Conservation (phyloP, 2,797 vertebrate genomes). For the Paramormyrops hopkinsi region DNA sequence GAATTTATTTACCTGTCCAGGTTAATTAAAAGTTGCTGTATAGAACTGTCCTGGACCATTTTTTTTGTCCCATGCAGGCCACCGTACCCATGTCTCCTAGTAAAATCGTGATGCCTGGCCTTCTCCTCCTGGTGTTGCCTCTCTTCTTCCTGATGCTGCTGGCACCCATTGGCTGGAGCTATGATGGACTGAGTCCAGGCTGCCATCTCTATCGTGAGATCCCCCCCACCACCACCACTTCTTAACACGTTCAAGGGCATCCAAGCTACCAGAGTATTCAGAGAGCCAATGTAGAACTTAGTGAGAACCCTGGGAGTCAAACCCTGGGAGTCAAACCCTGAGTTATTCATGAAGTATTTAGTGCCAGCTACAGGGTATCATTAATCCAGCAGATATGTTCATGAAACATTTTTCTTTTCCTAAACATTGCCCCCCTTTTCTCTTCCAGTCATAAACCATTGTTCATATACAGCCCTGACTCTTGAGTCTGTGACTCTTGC, state of each 20-base stretch:
- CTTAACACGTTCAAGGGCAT: not conserved
- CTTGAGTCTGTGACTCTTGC: not conserved
- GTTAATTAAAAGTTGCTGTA: not conserved
- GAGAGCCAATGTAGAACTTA: not conserved
- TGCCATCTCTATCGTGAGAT: conserved; percentile 76
- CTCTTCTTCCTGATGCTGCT: conserved; percentile 52
- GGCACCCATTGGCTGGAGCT: conserved; percentile 53
- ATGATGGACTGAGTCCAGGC: conserved; percentile 56
- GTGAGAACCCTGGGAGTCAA: not conserved
- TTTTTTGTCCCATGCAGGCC: conserved; percentile 30
- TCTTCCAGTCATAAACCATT: not conserved
- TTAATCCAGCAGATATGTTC: not conserved
- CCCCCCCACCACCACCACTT: not conserved
- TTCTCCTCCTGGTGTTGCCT: conserved; percentile 49
- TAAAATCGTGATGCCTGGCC: conserved; percentile 33
- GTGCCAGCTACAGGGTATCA: not conserved
- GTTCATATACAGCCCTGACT: not conserved
- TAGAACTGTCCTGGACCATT: not conserved
- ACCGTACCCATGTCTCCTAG: conserved; percentile 50
- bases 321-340: not conserved
- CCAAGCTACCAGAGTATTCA: not conserved
- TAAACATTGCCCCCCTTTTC: not conserved
- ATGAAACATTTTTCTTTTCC: not conserved
- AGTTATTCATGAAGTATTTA: not conserved
- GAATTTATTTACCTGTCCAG: not conserved